phyloP scores from a whole-genome alignment of 30 jellyfish, hydroid and myxozoan genomes.

The Aurelia aurita complex sp. Pacific region DNA sequence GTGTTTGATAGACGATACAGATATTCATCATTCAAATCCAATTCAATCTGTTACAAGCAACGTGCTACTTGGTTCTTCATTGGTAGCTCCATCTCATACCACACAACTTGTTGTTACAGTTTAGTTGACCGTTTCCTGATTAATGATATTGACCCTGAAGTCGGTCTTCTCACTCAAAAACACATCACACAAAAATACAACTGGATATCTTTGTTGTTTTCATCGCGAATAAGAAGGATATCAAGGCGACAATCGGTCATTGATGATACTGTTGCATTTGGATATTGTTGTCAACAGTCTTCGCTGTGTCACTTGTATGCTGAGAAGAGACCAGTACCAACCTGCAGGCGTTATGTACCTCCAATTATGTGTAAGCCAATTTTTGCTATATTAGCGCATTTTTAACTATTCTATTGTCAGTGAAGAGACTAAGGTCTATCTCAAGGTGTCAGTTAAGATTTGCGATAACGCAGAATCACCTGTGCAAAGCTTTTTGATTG shows the following conservation, averaged over 20 bases:
- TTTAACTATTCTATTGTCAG: background rate
- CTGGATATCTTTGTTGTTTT: slow-evolving; percentile 1
- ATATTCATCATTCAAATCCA: background rate
- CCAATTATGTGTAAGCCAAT: slow-evolving; percentile 16
- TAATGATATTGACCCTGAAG: slow-evolving; percentile 2
- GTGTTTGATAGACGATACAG: slow-evolving; percentile 24
- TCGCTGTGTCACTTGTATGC: slow-evolving; percentile 21
- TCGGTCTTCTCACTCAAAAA: slow-evolving; percentile 14
- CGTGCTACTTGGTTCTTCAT: slow-evolving; percentile 41
- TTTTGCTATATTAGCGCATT: background rate
- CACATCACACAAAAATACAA: background rate
- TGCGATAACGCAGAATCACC: no score
- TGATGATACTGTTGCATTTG: slow-evolving; percentile 21
- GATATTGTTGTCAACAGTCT: slow-evolving; percentile 16
- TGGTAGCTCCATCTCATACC: slow-evolving; percentile 5
- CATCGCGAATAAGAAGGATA: background rate
- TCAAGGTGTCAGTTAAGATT: no score
- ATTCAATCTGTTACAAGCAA: slow-evolving; percentile 6
- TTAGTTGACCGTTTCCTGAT: background rate
- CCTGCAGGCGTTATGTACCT: slow-evolving; percentile 24
- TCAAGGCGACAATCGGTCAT: slow-evolving; percentile 3
- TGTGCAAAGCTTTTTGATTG: no score
- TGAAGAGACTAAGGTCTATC: background rate
- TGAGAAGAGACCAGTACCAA: slow-evolving; percentile 42
- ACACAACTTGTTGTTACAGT: slow-evolving; percentile 33